A percentile compares a stretch with the other conserved stretches of the same genome.
phyloP scores from a whole-genome alignment of 2,113 vertebrate species.

The Amazona vittata region DNA sequence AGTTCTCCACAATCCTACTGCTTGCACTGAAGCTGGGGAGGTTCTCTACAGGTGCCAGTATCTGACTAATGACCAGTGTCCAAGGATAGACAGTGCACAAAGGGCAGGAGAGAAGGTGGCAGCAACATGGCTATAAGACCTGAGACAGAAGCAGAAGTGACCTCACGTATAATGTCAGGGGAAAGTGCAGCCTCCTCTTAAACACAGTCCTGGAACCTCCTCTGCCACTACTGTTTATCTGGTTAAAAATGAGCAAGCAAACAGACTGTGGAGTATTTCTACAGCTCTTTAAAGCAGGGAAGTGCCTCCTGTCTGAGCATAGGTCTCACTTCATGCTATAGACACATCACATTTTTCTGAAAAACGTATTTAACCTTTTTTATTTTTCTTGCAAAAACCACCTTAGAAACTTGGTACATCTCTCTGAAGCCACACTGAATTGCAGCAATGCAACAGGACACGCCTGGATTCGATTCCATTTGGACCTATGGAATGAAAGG shows the following conservation, averaged over 20 bases:
- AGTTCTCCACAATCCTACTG: neutral
- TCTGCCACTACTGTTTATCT: neutral
- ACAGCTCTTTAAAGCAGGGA: neutral
- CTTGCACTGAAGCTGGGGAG: neutral
- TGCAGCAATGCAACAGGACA: neutral
- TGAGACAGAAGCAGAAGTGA: neutral
- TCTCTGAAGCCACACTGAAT: neutral
- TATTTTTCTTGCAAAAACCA: neutral
- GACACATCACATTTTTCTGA: neutral
- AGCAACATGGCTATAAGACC: fast-evolving
- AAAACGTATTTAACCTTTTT: neutral
- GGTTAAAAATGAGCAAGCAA: neutral
- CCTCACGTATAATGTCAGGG: neutral
- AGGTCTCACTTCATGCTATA: neutral
- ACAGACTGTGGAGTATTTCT: neutral
- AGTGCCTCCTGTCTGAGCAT: neutral
- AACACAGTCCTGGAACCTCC: neutral
- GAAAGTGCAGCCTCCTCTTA: neutral
- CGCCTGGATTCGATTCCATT: neutral
- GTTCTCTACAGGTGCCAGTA: neutral
- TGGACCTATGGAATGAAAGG: neutral
- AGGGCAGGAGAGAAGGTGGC: neutral
- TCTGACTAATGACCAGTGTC: neutral
- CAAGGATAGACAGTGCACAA: neutral
- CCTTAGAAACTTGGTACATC: fast-evolving